phyloP scores from a whole-genome alignment of 37 sponge, comb jelly and placozoan genomes.

The Cladorhizidae sp. region DNA sequence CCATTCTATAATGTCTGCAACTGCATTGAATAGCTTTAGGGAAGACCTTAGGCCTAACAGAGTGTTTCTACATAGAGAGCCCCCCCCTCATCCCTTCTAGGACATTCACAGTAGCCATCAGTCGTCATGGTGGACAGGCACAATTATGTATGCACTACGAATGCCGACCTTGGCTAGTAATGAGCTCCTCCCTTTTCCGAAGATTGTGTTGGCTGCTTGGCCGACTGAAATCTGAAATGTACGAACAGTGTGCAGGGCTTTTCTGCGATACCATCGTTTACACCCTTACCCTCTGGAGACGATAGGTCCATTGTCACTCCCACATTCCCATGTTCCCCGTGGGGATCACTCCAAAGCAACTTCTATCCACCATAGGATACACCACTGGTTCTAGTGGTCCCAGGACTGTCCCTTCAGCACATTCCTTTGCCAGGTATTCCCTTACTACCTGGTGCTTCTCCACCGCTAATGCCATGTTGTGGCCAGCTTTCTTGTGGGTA shows the following conservation, averaged over 20 bases:
- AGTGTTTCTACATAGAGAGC: neutral
- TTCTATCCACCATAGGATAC: no score
- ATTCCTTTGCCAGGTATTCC: conserved; percentile 1
- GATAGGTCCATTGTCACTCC: conserved; percentile 22
- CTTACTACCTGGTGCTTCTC: neutral
- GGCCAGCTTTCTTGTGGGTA: neutral
- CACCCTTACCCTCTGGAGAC: conserved; percentile 13
- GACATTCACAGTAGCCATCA: conserved; percentile 15
- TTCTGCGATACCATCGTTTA: conserved; percentile 22
- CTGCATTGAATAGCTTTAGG: conserved; percentile 22
- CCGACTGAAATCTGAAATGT: conserved; percentile 17
- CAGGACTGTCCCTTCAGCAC: neutral
- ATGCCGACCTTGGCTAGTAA: conserved; percentile 38
- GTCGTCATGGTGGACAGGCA: conserved; percentile 39
- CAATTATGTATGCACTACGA: conserved; percentile 22
- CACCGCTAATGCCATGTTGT: neutral
- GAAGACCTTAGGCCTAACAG: conserved; percentile 27
- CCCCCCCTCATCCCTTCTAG: no score
- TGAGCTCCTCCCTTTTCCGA: neutral
- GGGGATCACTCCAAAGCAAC: conserved; percentile 6
- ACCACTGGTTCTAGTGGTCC: neutral
- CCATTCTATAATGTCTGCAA: conserved; percentile 42
- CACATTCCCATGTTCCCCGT: conserved; percentile 8
- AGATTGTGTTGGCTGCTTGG: neutral
- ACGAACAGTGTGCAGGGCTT: conserved; percentile 6